Evolutionary conservation across 2,797 vertebrate genomes (phyloP).

Genomic region (Euphonia xanthogaster): DNA sequence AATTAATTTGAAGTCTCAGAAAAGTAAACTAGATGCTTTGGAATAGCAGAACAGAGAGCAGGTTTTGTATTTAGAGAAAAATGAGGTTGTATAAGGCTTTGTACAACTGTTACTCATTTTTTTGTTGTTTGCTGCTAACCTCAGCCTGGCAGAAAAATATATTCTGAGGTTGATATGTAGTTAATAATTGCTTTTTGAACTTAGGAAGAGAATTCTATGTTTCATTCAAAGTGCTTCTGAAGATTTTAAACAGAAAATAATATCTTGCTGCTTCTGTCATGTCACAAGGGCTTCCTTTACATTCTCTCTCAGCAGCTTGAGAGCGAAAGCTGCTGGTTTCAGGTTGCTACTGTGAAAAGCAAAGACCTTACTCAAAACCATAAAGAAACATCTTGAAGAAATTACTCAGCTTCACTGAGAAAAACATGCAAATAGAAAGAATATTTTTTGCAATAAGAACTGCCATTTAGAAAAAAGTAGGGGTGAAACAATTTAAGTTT

Average conservation of each 20-base stretch:
- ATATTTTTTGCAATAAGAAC: not conserved
- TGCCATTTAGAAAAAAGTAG: not conserved
- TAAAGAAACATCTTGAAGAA: not conserved
- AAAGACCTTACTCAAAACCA: not conserved
- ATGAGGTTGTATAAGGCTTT: not conserved
- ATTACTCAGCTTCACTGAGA: not conserved
- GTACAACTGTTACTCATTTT: not conserved
- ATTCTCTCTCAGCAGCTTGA: not conserved
- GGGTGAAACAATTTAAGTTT: not conserved
- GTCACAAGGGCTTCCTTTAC: not conserved
- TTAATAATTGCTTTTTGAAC: slow-evolving; percentile 1
- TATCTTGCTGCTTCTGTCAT: not conserved
- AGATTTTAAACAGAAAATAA: not conserved
- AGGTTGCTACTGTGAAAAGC: not conserved
- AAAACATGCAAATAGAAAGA: not conserved
- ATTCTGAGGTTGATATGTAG: not conserved
- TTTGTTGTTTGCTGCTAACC: not conserved
- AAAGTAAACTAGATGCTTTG: not conserved
- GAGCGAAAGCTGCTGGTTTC: not conserved
- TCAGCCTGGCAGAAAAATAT: not conserved
- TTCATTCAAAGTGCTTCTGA: not conserved
- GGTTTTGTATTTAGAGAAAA: not conserved
- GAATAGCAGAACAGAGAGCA: not conserved
- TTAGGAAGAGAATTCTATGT: not conserved
- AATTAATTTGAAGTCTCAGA: not conserved